phyloP scores from a whole-genome alignment of 2,888 invertebrate genomes.

The Smittia sp. region DNA sequence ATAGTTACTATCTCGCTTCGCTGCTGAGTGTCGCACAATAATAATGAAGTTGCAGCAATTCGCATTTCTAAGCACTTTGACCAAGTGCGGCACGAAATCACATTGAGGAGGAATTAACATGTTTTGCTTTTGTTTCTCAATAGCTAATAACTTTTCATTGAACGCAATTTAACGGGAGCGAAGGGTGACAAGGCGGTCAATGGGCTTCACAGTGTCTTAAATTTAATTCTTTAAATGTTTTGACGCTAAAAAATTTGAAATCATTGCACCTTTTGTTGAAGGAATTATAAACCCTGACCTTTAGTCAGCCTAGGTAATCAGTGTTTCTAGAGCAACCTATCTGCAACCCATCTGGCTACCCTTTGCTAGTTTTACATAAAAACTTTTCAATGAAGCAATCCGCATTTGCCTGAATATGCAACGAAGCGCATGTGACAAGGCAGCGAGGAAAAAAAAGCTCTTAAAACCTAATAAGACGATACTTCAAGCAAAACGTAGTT shows the following conservation, averaged over 20 bases:
- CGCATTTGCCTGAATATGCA: too few relatives aligned
- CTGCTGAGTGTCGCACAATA: neutral
- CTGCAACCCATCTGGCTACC: too few relatives aligned
- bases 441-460: neutral
- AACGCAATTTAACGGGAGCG: neutral
- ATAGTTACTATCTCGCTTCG: neutral
- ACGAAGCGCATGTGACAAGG: too few relatives aligned
- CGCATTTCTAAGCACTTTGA: neutral
- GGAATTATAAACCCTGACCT: too few relatives aligned
- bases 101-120: neutral
- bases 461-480: conserved; percentile 4
- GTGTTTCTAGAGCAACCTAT: too few relatives aligned
- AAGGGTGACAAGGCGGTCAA: too few relatives aligned
- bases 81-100: neutral
- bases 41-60: conserved; percentile 23
- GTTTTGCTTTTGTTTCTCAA: neutral
- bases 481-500: neutral
- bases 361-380: neutral
- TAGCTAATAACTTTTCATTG: neutral
- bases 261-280: too few relatives aligned
- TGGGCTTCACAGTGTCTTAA: too few relatives aligned
- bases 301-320: too few relatives aligned
- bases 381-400: neutral
- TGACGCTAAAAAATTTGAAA: too few relatives aligned
- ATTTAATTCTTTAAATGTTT: too few relatives aligned